These are phyloP conservation scores for Shinisaurus crocodilurus DNA, from an alignment of 2,113 vertebrate species.

Conservation along the genomic window DNA sequence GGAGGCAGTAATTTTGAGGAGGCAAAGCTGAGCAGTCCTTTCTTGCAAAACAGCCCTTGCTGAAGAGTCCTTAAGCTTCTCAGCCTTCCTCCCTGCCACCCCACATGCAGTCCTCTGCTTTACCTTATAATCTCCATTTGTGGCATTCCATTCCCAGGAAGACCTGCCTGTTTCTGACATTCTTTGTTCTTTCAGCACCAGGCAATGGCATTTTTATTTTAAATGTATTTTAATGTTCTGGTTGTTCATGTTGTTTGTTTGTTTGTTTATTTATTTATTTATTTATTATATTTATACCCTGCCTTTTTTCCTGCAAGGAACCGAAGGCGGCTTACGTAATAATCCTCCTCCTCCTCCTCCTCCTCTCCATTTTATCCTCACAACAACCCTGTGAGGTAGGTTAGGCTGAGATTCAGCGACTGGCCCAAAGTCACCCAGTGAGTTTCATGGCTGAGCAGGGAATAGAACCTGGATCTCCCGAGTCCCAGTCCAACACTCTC, in stretches of 20 bases:
- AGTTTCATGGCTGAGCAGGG: too few relatives aligned
- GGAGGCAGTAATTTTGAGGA: not conserved
- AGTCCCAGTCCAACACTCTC: too few relatives aligned
- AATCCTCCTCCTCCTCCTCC: too few relatives aligned
- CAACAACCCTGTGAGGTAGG: too few relatives aligned
- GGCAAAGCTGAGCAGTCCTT: not conserved
- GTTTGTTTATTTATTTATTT: not conserved
- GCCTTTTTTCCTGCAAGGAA: not conserved
- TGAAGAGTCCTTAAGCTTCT: not conserved
- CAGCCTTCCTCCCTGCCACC: not conserved
- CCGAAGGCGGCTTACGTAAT: too few relatives aligned
- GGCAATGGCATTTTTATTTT: not conserved
- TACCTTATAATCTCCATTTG: not conserved
- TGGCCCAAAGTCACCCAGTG: too few relatives aligned
- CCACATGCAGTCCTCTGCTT: not conserved
- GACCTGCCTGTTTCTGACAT: not conserved
- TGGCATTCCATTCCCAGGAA: not conserved
- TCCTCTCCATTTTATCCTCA: too few relatives aligned
- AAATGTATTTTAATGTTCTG: not conserved
- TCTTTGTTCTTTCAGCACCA: not conserved
- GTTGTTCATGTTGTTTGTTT: not conserved
- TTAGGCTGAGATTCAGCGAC: too few relatives aligned
- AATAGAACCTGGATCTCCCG: too few relatives aligned
- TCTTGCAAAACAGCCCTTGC: too few relatives aligned
- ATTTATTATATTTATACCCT: not conserved